Evolutionary conservation across 2,797 vertebrate species (phyloP), one percentile per base, ranked within the genome.

Genomic region (Dermochelys coriacea): DNA sequence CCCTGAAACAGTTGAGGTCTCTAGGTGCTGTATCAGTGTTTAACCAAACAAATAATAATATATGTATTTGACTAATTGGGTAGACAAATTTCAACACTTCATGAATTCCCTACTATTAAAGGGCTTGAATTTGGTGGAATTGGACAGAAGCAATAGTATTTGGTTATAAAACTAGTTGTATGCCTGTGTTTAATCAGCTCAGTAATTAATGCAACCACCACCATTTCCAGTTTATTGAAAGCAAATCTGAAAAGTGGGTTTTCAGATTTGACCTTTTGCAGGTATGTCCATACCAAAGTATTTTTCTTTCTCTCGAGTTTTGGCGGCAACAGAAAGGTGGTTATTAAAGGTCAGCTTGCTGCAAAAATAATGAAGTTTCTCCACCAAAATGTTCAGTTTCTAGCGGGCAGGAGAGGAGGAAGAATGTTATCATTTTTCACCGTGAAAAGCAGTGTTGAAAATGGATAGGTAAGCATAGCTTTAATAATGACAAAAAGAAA

Each of bases 101-200:
- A 45, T 34, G 54, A 29, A 19, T 64, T 82, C 47, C 55, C 55
- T 82, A 57, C 57, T 83, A 79, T 83, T 50, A 41, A 84, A 87
- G 50, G 83, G 80, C 75, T 91, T 82, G 41, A 92, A 45, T 77
- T 88, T 84, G 87, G 80, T 80, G 52, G 92, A 91, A 91, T 93
- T 80, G 6, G 86, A 86, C 45, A 91, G 88, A 90, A 93, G 21
- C 34, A 52, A 68, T 59, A 75, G n/a, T 27, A 82, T 27, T 31
- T 88, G 55, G 41, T 41, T 41, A 41, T 90, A 93, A 96, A 75
- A 80, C 9, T 82, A 95, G 94, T 85, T 84, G 34, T 94, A 95
- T 78, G 92, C 55, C 83, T 47, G 12, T 6, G 8, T 16, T 75
- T 84, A 45, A 52, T 47, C 41, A 47, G 19, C 6, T 81, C 14